A percentile compares a stretch with the other conserved stretches of the same genome.
These are phyloP conservation scores for Etheostoma nigrum DNA, from an alignment of 2,797 vertebrate genomes.

Conservation along the genomic window DNA sequence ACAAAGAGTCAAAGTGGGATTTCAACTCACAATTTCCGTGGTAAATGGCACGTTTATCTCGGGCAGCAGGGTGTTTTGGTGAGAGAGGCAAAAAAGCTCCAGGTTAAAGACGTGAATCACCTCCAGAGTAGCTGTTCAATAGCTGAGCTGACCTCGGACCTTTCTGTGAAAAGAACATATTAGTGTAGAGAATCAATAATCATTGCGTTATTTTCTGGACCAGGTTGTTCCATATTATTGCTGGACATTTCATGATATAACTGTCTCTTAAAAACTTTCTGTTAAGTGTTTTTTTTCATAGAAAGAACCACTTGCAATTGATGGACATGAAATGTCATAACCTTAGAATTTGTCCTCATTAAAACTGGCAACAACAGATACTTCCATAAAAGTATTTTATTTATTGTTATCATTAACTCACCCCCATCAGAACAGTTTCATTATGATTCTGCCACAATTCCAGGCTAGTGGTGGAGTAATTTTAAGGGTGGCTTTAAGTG, in stretches of 20 bases:
- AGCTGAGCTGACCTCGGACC: conserved; percentile 28
- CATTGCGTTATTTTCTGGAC: background rate
- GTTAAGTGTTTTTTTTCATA: background rate
- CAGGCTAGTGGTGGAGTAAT: conserved; percentile 24
- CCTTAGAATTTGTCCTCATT: conserved; percentile 47
- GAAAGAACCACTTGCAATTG: conserved; percentile 14
- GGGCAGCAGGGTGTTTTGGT: background rate
- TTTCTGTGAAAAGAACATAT: conserved; percentile 11
- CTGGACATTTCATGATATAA: conserved; percentile 6
- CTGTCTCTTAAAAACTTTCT: conserved; percentile 11
- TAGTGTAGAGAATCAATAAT: conserved; percentile 12
- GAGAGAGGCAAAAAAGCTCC: background rate
- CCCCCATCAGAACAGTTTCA: conserved; percentile 29
- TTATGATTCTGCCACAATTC: conserved; percentile 43
- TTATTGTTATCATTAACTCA: conserved; percentile 24
- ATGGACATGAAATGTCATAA: conserved; percentile 32
- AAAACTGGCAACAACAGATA: conserved; percentile 45
- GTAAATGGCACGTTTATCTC: background rate
- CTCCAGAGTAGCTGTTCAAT: conserved; percentile 7
- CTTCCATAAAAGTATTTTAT: conserved; percentile 25
- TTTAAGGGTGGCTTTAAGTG: conserved; percentile 49
- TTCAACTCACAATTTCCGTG: conserved; percentile 15
- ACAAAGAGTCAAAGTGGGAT: conserved; percentile 7
- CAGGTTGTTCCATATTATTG: background rate
- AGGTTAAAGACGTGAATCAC: background rate